These are phyloP conservation scores for Parauchenoglanis ngamensis DNA, from an alignment of 2,797 vertebrate genomes.

Conservation along the genomic window DNA sequence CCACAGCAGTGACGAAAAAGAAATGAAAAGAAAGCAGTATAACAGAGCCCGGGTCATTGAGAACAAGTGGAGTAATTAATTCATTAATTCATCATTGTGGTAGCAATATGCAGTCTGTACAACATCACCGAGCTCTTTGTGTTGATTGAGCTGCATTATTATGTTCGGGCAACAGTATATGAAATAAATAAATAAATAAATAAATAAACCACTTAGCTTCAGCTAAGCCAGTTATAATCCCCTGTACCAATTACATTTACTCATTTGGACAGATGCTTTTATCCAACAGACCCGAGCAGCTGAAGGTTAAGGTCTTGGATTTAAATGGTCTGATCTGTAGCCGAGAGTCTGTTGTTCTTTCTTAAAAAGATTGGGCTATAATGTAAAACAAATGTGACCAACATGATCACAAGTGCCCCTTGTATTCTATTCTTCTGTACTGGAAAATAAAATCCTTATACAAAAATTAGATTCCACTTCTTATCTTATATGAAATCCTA, in stretches of 20 bases:
- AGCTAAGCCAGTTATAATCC: slow-evolving; percentile 11
- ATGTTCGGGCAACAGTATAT: background rate
- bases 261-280: slow-evolving; percentile 3
- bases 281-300: background rate
- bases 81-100: slow-evolving; percentile 33
- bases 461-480: background rate
- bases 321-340: background rate
- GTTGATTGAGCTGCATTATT: slow-evolving; percentile 16
- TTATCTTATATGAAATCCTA: background rate
- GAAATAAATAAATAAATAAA: background rate
- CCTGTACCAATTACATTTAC: slow-evolving; percentile 7
- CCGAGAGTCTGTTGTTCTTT: background rate
- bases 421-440: background rate
- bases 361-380: background rate
- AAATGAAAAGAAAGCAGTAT: background rate
- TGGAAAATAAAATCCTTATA: slow-evolving; percentile 13
- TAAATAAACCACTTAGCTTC: background rate
- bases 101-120: background rate
- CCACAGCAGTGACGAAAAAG: background rate
- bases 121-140: slow-evolving; percentile 16
- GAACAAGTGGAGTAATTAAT: slow-evolving; percentile 17
- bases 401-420: background rate
- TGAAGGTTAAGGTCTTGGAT: background rate
- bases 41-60: slow-evolving; percentile 2
- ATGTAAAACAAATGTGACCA: background rate